These are phyloP conservation scores for Adelognathus sp. DNA, from an alignment of 2,888 invertebrate species.

Conservation along the genomic window DNA sequence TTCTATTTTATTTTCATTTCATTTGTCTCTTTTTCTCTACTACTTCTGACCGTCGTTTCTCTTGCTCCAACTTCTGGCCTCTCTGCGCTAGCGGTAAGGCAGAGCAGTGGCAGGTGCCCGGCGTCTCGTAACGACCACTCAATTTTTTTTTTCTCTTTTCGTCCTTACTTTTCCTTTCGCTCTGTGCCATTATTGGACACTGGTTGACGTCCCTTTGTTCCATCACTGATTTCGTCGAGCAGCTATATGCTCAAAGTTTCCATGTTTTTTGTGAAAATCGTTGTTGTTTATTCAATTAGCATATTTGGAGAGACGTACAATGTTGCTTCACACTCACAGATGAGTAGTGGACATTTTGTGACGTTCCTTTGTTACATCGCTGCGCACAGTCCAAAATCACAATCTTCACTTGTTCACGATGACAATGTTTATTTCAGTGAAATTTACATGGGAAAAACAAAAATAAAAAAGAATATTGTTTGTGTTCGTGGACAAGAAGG, in stretches of 20 bases:
- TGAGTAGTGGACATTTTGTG: conserved; percentile 24
- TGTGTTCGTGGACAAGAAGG: too few species aligned
- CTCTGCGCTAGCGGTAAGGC: neutral
- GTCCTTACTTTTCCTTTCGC: neutral
- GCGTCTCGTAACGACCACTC: conserved; percentile 69
- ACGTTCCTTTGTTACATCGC: conserved; percentile 6
- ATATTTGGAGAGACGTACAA: too few species aligned
- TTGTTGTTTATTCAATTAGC: too few species aligned
- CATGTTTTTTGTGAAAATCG: too few species aligned
- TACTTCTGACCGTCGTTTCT: neutral
- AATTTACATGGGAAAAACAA: too few species aligned
- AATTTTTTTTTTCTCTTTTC: conserved; percentile 44
- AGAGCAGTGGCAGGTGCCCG: conserved; percentile 53
- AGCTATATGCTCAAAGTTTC: too few species aligned
- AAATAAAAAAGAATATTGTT: too few species aligned
- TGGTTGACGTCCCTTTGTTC: conserved; percentile 5
- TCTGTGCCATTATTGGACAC: conserved; percentile 41
- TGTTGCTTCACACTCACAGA: too few species aligned
- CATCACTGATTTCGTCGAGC: neutral
- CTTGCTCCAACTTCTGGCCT: conserved; percentile 28
- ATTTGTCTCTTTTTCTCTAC: conserved; percentile 3
- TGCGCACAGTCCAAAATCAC: too few species aligned
- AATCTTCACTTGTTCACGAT: too few species aligned
- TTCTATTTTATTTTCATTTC: conserved; percentile 44
- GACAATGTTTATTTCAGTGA: too few species aligned